These are phyloP conservation scores for Ophion obscuratus DNA, from an alignment of 2,888 invertebrate genomes.

Conservation along the genomic window DNA sequence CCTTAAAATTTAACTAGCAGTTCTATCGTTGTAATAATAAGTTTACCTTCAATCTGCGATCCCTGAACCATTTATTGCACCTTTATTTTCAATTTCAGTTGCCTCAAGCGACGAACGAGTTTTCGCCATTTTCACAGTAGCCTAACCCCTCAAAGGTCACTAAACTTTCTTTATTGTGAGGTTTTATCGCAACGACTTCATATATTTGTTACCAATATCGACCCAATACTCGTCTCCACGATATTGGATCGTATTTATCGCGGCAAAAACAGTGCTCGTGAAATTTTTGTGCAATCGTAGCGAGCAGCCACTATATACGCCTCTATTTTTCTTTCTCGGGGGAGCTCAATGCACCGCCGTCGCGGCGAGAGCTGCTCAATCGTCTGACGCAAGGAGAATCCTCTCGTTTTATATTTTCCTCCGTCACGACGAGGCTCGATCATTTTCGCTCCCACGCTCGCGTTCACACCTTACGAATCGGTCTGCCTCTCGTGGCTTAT, in stretches of 20 bases:
- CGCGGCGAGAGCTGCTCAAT: slow-evolving; percentile 31
- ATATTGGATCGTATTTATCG: slow-evolving; percentile 42
- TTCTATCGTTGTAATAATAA: too few species aligned
- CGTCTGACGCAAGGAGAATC: slow-evolving; percentile 58
- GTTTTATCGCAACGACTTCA: not conserved
- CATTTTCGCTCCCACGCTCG: slow-evolving; percentile 54
- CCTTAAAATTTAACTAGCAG: too few species aligned
- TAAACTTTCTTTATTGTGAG: not conserved
- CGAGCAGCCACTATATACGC: slow-evolving; percentile 8
- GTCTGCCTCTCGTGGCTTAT: slow-evolving; percentile 20
- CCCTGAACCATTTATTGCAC: too few species aligned
- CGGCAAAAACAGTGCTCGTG: slow-evolving; percentile 12
- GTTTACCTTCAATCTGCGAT: too few species aligned
- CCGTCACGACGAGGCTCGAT: slow-evolving; percentile 23
- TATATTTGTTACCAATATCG: slow-evolving; percentile 6
- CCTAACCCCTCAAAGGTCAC: not conserved
- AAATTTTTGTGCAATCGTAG: slow-evolving; percentile 28
- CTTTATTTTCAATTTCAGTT: too few species aligned
- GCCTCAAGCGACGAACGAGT: too few species aligned
- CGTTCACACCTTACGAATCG: slow-evolving; percentile 39
- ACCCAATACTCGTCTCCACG: not conserved
- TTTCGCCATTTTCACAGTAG: too few species aligned
- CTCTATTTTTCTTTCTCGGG: slow-evolving; percentile 35
- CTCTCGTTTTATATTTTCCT: slow-evolving; percentile 43
- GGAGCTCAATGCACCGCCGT: slow-evolving; percentile 38